These are phyloP conservation scores for Lordiphosa andalusiaca DNA, from an alignment of 2,888 invertebrate genomes.

Conservation along the genomic window DNA sequence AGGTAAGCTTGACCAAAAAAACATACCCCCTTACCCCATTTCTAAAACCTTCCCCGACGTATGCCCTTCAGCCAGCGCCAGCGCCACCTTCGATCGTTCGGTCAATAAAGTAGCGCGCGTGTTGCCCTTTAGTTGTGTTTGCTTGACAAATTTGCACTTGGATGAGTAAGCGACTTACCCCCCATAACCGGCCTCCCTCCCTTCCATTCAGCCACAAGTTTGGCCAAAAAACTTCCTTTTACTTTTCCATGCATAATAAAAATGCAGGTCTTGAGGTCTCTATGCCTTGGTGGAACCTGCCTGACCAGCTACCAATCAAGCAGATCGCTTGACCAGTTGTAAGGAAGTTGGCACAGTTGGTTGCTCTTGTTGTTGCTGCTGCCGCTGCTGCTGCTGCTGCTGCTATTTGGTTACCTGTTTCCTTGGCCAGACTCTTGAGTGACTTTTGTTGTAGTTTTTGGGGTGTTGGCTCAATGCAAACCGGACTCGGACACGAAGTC, in stretches of 20 bases:
- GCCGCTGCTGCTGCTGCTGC: neutral
- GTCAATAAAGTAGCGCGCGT: conserved; percentile 31
- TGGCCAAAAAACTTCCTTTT: conserved; percentile 53
- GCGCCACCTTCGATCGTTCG: conserved; percentile 6
- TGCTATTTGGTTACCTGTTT: conserved; percentile 42
- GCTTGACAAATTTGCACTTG: conserved; percentile 27
- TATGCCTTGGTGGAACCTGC: conserved; percentile 50
- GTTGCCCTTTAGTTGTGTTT: conserved; percentile 30
- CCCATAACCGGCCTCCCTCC: too few relatives aligned
- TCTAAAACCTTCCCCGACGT: too few relatives aligned
- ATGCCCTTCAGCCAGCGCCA: too few relatives aligned
- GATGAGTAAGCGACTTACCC: conserved; percentile 22
- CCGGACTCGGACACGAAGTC: conserved; percentile 24
- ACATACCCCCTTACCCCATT: too few relatives aligned
- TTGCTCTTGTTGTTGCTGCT: neutral
- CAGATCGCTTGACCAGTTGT: conserved; percentile 38
- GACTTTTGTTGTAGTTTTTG: conserved; percentile 16
- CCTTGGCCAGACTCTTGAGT: conserved; percentile 33
- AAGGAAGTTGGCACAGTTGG: conserved; percentile 67
- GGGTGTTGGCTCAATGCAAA: conserved; percentile 53
- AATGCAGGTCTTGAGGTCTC: conserved; percentile 64
- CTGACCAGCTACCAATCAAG: conserved; percentile 40
- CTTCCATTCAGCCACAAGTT: conserved; percentile 12
- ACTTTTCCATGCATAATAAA: conserved; percentile 41
- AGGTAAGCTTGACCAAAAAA: too few relatives aligned